Base-by-base conservation (phyloP, 2,113 vertebrate species). In the Alaudala cheleensis region DNA sequence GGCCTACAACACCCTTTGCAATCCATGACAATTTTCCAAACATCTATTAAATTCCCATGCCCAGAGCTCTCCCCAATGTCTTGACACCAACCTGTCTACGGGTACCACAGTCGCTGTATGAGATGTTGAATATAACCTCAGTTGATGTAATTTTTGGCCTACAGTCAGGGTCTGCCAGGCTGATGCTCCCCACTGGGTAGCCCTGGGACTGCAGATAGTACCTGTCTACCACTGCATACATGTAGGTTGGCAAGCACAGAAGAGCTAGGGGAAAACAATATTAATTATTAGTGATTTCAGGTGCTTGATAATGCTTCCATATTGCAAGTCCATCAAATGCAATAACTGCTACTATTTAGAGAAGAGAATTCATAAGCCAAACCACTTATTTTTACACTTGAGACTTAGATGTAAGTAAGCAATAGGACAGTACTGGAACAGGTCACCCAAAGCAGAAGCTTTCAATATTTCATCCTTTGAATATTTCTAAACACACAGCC, bases 101-200 rank as follows among this genome's bases (percentile, higher is more conserved):
- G 62, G 98, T 98, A 40, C 95, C 97, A 7, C 98, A 98, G 66
- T 57, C 2, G 0, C 60, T 64, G 67, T 98, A 98, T 6, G 95
- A 93, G 60, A 98, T 77, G 12, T 71, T 80, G 94, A 98, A 98
- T 44, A 84, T 66, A 66, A 98, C 90, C 7, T 95, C 64, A 14
- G 24, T 78, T 1, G 54, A 18, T 2, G 96, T 97, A 57, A 97
- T 90, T 37, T 8, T 60, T 81, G 97, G 94, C 64, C 3, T 78
- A 34, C 98, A 98, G 0, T 9, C 10, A 69, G 72, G 57, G 64
- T 81, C 67, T 31, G 71, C 37, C 85, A 98, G 84, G 80, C 22
- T 70, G n/a, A 97, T 60, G 54, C 69, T 87, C 6, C 2, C 8
- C 61, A 90, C 49, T 12, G 72, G 65, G 49, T 97, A 98, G 67